A percentile compares a stretch with the other conserved stretches of the same genome.
Conservation (phyloP, 2,113 vertebrate genomes). For the Myanophis thanlyinensis region DNA sequence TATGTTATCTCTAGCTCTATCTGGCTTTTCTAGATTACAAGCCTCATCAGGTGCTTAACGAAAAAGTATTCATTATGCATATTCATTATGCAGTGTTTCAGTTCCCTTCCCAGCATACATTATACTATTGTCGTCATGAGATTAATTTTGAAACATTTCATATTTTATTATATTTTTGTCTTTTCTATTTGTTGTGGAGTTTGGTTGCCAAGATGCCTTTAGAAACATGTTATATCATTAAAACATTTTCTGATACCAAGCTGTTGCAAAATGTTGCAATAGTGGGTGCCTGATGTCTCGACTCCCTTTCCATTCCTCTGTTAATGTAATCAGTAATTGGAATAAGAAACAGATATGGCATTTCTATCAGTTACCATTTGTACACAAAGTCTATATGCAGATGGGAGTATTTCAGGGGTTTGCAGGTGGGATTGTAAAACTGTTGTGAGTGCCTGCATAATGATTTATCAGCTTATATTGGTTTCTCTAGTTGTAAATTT, state of each 20-base stretch:
- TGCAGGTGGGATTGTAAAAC: background rate
- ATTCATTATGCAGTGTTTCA: background rate
- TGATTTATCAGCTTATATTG: background rate
- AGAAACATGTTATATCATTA: background rate
- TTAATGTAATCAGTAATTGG: background rate
- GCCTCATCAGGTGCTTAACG: background rate
- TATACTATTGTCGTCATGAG: background rate
- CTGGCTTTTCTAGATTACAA: background rate
- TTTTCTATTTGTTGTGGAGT: background rate
- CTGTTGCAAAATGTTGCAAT: background rate
- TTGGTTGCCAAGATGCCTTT: background rate
- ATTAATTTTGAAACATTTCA: slow-evolving; percentile 4
- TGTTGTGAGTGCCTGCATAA: background rate
- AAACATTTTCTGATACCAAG: background rate
- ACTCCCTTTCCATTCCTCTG: background rate
- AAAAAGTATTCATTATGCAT: background rate
- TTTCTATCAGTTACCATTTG: background rate
- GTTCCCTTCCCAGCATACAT: background rate
- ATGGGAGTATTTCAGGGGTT: background rate
- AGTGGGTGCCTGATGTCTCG: background rate
- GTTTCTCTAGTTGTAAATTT: background rate
- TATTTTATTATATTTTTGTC: background rate
- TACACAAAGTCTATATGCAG: background rate
- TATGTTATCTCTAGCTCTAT: background rate
- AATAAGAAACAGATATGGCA: background rate